These are phyloP conservation scores for Lucinisca nassula DNA, from an alignment of 2,888 invertebrate species.

Conservation along the genomic window DNA sequence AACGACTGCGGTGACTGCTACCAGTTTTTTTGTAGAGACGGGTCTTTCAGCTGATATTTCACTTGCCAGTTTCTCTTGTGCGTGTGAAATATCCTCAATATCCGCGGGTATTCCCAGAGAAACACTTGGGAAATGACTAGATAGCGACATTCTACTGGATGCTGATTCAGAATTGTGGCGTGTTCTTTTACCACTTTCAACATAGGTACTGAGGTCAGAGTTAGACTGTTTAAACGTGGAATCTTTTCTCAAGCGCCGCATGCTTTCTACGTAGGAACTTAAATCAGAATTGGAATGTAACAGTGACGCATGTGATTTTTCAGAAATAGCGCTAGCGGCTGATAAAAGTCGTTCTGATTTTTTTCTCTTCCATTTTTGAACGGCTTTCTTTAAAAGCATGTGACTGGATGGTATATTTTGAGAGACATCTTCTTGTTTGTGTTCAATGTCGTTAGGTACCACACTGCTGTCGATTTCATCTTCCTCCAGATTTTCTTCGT, in stretches of 20 bases:
- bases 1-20: constrained; percentile 67
- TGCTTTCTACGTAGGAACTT: constrained; percentile 55
- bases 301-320: not conserved
- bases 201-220: constrained; percentile 60
- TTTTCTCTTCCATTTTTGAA: constrained; percentile 22
- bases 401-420: not conserved
- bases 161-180: constrained; percentile 55
- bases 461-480: constrained; percentile 28
- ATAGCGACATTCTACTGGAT: constrained; percentile 59
- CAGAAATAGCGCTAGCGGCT: not conserved
- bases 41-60: constrained; percentile 66
- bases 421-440: not conserved
- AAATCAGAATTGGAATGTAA: constrained; percentile 62
- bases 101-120: constrained; percentile 64
- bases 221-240: constrained; percentile 54
- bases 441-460: not conserved
- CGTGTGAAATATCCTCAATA: constrained; percentile 61
- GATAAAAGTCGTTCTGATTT: constrained; percentile 36
- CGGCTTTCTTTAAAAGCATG: constrained; percentile 1
- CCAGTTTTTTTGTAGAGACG: constrained; percentile 61
- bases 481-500: constrained; percentile 41
- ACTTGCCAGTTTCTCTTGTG: constrained; percentile 55
- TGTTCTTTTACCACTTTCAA: constrained; percentile 49
- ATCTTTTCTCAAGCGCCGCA: constrained; percentile 44
- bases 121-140: constrained; percentile 52